Evolutionary conservation across 2,888 invertebrate species (phyloP).

Genomic region (Erynnis tages): DNA sequence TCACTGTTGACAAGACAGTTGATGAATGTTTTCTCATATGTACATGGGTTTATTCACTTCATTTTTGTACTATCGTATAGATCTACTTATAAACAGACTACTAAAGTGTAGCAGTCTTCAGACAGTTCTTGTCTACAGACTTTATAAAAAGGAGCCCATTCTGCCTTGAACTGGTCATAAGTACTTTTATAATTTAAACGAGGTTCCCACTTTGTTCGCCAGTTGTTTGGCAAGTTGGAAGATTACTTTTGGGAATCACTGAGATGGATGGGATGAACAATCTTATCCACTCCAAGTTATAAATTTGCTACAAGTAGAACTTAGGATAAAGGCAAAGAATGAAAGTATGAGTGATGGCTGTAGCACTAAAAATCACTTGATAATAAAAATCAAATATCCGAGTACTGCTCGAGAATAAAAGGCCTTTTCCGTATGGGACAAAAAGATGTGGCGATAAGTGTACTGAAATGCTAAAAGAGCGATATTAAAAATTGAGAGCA

Average conservation of each 20-base stretch:
- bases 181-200: constrained; percentile 44
- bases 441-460: too few relatives aligned
- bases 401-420: too few relatives aligned
- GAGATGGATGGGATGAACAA: constrained; percentile 50
- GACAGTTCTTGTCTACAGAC: not conserved
- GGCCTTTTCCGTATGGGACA: too few relatives aligned
- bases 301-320: constrained; percentile 38
- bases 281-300: constrained; percentile 43
- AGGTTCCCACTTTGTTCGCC: constrained; percentile 41
- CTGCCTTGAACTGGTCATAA: constrained; percentile 16
- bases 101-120: too few relatives aligned
- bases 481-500: too few relatives aligned
- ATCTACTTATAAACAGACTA: too few relatives aligned
- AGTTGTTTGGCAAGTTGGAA: constrained; percentile 49
- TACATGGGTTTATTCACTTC: too few relatives aligned
- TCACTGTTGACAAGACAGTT: too few relatives aligned
- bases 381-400: too few relatives aligned
- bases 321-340: constrained; percentile 18
- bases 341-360: constrained; percentile 36
- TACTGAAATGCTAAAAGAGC: too few relatives aligned
- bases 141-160: constrained; percentile 32
- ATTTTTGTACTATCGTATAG: too few relatives aligned
- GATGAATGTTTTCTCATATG: too few relatives aligned
- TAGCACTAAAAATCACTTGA: not conserved
- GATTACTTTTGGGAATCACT: constrained; percentile 52